Base-by-base conservation (phyloP, 2,797 vertebrate genomes). In the Siniperca scherzeri region DNA sequence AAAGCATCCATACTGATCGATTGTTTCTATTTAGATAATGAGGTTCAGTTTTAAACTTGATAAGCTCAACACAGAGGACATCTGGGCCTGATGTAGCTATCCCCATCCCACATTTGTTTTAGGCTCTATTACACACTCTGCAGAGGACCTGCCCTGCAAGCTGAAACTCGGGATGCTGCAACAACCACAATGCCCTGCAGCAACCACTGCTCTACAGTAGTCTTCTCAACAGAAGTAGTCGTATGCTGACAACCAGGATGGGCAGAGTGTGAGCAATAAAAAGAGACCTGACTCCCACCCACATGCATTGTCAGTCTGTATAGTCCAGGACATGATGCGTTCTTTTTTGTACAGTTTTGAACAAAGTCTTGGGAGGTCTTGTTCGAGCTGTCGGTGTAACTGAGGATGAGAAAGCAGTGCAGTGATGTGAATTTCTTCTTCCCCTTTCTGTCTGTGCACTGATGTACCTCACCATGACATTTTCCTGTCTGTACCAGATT, bases 141-240 rank as follows among this genome's bases (percentile, higher is more conserved):
- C 71, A 46, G 44, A 86, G 55, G 57, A 56, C 9, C 27, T 17
- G 12, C 44, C 70, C 67, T 33, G 52, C 77, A 36, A 74, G 56
- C 67, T 69, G 33, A 65, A 82, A 74, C 25, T 79, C 67, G 76
- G 56, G 67, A 85, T 50, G 75, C 75, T 69, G 78, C 80, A 89
- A 89, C 87, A 69, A 74, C 82, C 79, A 87, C 10, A 78, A 86
- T 85, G 79, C 76, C 89, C 88, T 70, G 83, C 79, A 87, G 82
- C 88, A 71, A 81, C 52, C 73, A 14, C 33, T 10, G 38, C 74
- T 80, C 60, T 74, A 66, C 50, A 70, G 81, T 80, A 64, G 70
- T 74, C 76, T 83, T 65, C 60, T 75, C 64, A 82, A 78, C 67
- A 82, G 52, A 82, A 80, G 71, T 60, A 66, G 74, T 85, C 82